Evolutionary conservation across 2,797 vertebrate genomes (phyloP), one percentile per base, ranked within the genome.

Genomic region (Vultur gryphus): DNA sequence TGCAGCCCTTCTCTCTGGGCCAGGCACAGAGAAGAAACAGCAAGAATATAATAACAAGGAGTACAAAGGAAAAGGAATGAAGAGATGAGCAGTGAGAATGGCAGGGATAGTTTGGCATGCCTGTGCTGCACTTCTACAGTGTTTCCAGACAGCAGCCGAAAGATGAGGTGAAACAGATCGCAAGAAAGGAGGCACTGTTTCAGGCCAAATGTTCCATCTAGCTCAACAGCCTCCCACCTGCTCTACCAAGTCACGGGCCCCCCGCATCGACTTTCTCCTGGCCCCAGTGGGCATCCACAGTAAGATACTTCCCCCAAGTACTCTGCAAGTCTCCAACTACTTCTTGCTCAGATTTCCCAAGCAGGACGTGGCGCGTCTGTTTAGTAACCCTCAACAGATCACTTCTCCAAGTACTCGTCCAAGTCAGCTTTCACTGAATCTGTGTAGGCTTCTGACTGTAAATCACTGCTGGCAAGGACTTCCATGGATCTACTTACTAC

Each of bases 251-350:
- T 54, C 59, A 79, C 0, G 0, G 51, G 8, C 16, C 26, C 33
- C 37, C 51, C 0, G 0, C 43, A 39, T 23, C 4, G 0, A 16
- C 66, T 84, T 89, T 46, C 29, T 87, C 29, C 73, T n/a, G 66
- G 77, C 48, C 75, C 48, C 31, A 39, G 46, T 24, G 19, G 87
- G 24, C 55, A 87, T 62, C 66, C 46, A 54, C 70, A 65, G 11
- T 9, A 59, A 79, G 59, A 41, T 24, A 52, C 35, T 44, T 84
- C 59, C 51, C 37, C 39, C 25, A 15, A 48, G 25, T 25, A 18
- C 43, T 82, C 62, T 35, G 24, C 70, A 75, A 75, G 28, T 52
- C 44, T 87, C 62, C 20, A 70, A 35, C 49, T 72, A 33, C 39
- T 70, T 66, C 31, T 86, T 31, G 52, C 70, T 72, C 33, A 52